Conservation (phyloP, 2,113 vertebrate genomes). For the Pangasianodon hypophthalmus region DNA sequence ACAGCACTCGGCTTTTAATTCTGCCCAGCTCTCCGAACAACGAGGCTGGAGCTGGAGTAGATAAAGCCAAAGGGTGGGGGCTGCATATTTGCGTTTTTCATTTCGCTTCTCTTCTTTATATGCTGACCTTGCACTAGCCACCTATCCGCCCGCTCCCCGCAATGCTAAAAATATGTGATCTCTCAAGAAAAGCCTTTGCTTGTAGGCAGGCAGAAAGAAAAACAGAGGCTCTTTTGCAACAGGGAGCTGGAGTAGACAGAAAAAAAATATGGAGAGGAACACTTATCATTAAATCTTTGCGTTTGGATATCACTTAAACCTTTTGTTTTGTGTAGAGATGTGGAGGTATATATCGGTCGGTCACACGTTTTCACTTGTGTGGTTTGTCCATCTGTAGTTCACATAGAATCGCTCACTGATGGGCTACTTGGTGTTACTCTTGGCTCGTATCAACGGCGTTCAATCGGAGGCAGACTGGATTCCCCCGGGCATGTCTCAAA, state of each 20-base stretch:
- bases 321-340: neutral
- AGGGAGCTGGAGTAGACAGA: neutral
- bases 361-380: neutral
- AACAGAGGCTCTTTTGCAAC: constrained; percentile 25
- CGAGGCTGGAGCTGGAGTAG: neutral
- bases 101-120: constrained; percentile 27
- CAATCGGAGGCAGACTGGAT: neutral
- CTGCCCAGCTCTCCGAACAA: neutral
- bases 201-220: constrained; percentile 20
- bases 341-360: neutral
- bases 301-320: no score
- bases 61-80: neutral
- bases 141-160: neutral
- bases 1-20: constrained; percentile 9
- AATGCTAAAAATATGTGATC: constrained; percentile 38
- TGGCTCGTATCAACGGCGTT: neutral
- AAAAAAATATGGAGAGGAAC: neutral
- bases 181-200: constrained; percentile 24
- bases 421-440: neutral
- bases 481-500: neutral
- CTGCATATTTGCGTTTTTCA: constrained; percentile 30
- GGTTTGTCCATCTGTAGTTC: neutral
- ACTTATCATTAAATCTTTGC: no score
- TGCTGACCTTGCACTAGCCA: constrained; percentile 41
- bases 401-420: neutral